A percentile compares a stretch with the other conserved stretches of the same genome.
Conservation (phyloP, 2,797 vertebrate genomes). For the Agapornis canus region DNA sequence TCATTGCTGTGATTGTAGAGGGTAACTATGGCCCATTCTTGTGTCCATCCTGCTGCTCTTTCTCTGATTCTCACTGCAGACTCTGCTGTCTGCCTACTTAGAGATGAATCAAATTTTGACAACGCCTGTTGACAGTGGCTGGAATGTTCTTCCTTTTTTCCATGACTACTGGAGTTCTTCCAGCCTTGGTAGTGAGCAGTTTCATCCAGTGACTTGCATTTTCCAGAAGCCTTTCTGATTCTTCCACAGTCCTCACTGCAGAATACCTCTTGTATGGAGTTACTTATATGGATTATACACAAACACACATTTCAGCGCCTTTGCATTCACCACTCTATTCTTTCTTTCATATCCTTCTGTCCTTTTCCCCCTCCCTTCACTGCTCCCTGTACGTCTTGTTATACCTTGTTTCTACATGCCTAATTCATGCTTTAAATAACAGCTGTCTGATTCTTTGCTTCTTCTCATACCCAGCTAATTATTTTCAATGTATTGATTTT, state of each 20-base stretch:
- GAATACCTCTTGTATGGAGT: neutral
- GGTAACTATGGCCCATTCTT: neutral
- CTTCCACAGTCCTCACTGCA: neutral
- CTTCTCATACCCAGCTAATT: constrained; percentile 68
- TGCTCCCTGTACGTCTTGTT: constrained; percentile 18
- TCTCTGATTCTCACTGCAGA: neutral
- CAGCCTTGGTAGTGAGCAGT: neutral
- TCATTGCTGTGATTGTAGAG: neutral
- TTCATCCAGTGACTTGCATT: neutral
- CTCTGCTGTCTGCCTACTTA: neutral
- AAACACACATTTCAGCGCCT: neutral
- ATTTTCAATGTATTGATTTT: constrained; percentile 76
- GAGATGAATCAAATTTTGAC: neutral
- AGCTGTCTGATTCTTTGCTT: constrained; percentile 56
- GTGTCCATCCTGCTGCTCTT: neutral
- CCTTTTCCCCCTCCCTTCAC: neutral
- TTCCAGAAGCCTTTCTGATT: neutral
- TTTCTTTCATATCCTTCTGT: neutral
- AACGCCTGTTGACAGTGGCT: neutral
- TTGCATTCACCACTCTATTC: neutral
- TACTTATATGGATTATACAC: neutral
- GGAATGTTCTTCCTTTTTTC: neutral
- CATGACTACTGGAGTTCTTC: neutral
- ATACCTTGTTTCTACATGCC: constrained; percentile 47
- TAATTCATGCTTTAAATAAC: constrained; percentile 53